phyloP scores from a whole-genome alignment of 2,113 vertebrate genomes.

The Climacteris rufus region DNA sequence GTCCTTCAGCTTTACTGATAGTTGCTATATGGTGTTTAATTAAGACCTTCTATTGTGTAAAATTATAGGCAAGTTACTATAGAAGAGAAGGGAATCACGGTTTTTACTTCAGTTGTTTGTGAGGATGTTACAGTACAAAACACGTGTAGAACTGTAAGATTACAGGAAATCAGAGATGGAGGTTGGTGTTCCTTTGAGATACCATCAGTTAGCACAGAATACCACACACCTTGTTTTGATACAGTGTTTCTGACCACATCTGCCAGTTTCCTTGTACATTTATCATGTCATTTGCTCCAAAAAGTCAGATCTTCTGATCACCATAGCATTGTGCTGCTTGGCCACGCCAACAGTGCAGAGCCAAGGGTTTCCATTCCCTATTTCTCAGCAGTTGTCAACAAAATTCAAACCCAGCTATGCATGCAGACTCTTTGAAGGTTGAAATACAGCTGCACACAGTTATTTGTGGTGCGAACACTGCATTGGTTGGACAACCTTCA shows the following conservation, averaged over 20 bases:
- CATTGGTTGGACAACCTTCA: neutral
- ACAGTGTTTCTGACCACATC: neutral
- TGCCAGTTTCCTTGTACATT: neutral
- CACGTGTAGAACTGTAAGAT: neutral
- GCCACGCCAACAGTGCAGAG: fast-evolving
- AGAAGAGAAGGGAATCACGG: neutral
- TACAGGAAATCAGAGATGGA: slow-evolving; percentile 9
- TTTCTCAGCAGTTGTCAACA: neutral
- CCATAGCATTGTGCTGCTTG: neutral
- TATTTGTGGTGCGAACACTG: neutral
- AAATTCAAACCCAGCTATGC: neutral
- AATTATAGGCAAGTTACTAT: neutral
- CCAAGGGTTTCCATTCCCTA: neutral
- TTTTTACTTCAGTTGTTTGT: neutral
- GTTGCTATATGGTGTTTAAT: neutral
- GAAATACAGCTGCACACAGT: neutral
- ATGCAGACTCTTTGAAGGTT: neutral
- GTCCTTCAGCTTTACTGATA: neutral
- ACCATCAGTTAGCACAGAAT: neutral
- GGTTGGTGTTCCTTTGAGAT: slow-evolving; percentile 1
- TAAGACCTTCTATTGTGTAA: neutral
- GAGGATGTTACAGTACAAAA: neutral
- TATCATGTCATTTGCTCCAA: neutral
- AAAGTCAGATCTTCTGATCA: neutral
- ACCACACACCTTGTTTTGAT: neutral